These are phyloP conservation scores for Fistularia tabacaria DNA, from an alignment of 2,797 vertebrate species.

Conservation along the genomic window DNA sequence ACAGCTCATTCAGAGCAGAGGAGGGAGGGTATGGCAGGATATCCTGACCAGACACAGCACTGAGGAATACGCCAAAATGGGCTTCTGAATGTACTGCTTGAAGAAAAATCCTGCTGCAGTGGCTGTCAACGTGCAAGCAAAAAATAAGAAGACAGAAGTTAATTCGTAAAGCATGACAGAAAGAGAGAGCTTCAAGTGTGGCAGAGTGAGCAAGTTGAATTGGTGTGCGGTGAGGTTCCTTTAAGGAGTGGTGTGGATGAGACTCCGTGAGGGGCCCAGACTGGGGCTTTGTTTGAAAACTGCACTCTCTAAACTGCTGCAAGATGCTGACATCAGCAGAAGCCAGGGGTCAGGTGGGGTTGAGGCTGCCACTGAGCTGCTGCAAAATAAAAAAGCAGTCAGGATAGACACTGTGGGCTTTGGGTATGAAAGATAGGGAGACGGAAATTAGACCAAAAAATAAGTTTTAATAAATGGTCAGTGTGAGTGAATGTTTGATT, in stretches of 20 bases:
- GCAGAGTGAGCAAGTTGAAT: conserved; percentile 18
- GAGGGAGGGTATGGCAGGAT: conserved; percentile 55
- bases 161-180: neutral
- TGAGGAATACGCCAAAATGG: conserved; percentile 17
- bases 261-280: conserved; percentile 34
- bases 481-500: too few relatives aligned
- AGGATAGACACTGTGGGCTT: conserved; percentile 42
- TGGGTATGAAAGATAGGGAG: conserved; percentile 21
- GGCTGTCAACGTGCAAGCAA: conserved; percentile 1
- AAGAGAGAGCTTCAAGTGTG: conserved; percentile 10
- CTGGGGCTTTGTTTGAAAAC: conserved; percentile 74
- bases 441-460: conserved; percentile 2
- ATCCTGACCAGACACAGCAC: conserved; percentile 51
- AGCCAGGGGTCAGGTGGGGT: conserved; percentile 71
- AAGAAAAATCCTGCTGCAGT: conserved; percentile 3
- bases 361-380: conserved; percentile 71
- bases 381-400: conserved; percentile 70
- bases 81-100: conserved; percentile 21
- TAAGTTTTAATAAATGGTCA: too few relatives aligned
- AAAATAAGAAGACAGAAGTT: conserved; percentile 2
- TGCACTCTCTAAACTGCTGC: conserved; percentile 67
- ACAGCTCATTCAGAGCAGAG: conserved; percentile 42
- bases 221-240: conserved; percentile 47
- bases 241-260: conserved; percentile 65
- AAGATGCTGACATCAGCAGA: conserved; percentile 81